These are phyloP conservation scores for Ibycter americanus DNA, from an alignment of 2,797 vertebrate genomes.

Conservation along the genomic window DNA sequence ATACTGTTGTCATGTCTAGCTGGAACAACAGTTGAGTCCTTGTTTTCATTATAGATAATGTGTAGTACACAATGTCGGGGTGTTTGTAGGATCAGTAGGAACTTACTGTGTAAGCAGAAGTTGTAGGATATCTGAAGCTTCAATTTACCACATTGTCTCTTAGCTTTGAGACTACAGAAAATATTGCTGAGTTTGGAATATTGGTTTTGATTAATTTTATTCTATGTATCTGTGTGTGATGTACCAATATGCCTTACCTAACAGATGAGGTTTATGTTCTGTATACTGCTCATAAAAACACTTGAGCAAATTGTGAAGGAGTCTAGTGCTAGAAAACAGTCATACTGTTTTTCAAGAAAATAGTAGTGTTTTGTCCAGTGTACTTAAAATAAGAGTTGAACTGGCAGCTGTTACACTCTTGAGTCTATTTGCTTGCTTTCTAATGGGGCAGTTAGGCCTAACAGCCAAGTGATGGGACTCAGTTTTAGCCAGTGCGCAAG, in stretches of 20 bases:
- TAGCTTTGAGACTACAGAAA: not conserved
- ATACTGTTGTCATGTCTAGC: not conserved
- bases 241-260: not conserved
- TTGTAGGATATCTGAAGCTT: not conserved
- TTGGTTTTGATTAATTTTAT: not conserved
- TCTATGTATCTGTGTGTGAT: not conserved
- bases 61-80: not conserved
- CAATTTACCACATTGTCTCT: not conserved
- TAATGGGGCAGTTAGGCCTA: not conserved
- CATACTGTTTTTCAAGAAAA: not conserved
- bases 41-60: not conserved
- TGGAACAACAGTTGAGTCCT: not conserved
- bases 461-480: not conserved
- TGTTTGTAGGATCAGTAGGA: not conserved
- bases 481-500: not conserved
- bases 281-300: not conserved
- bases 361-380: not conserved
- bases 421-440: not conserved
- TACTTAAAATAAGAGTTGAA: not conserved
- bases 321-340: not conserved
- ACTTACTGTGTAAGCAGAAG: not conserved
- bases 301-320: not conserved
- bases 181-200: not conserved
- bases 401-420: not conserved
- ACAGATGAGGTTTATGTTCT: not conserved